Base-by-base conservation (phyloP, 2,888 invertebrate species). In the Caenorhabditis doughertyi region DNA sequence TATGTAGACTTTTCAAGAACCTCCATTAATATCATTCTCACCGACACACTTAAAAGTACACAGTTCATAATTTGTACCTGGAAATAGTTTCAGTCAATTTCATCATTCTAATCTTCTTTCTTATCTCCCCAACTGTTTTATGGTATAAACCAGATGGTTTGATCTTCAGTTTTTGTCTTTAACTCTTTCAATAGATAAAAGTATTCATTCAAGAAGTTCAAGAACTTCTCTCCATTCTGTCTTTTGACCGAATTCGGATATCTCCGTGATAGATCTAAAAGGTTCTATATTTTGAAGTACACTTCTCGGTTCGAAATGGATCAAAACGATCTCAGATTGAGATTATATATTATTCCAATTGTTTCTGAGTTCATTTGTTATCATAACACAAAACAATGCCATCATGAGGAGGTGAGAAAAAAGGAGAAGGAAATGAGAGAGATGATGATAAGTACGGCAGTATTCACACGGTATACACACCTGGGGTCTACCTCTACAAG, bases 391-490 rank as follows among this genome's bases (percentile, higher is more conserved):
- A 27, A n/a, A 11, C 7, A 53, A 39, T 16, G 16, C 13, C 53
- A 16, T 8, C 8, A 53, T 13, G 8, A 16, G 39, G 16, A 39
- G n/a, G 25, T n/a, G 44, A 23, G 39, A 18, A 23, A 49, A 51
- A 60, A 27, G 25, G 11, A 18, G 42, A 4, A 7, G 27, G 49
- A n/a, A 23, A 27, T 35, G 8, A 55, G 44, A 29, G 16, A 23
- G 5, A 16, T 3, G 44, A 55, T 47, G 62, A 58, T 56, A 39
- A 65, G 58, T 44, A 25, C 27, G 58, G 60, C 62, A 49, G 44
- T 49, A 47, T 74, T 74, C 67, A 58, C 58, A 67, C 67, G 35
- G 67, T 74, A 74, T 49, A 39, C 47, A 35, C 67, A 76, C 51
- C 67, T 76, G 76, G 44, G 47, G 29, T 44, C 44, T 32, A 60